Evolutionary conservation across 30 jellyfish, hydroid and myxozoan genomes (phyloP).

Genomic region (Sanderia malayensis): DNA sequence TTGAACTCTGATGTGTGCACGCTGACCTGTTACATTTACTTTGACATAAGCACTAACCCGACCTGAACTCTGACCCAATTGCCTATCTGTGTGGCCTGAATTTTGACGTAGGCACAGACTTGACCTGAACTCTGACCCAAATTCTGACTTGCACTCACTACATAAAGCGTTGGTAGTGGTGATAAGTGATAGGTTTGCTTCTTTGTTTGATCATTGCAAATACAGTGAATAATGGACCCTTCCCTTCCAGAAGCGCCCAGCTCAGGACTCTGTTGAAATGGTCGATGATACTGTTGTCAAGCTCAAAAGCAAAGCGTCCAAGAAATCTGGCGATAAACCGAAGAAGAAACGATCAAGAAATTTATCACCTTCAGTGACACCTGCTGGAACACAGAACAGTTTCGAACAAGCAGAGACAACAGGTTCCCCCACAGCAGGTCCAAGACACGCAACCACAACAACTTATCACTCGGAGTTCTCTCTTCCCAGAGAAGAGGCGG

Average conservation of each 20-base stretch:
- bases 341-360: conserved; percentile 26
- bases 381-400: conserved; percentile 2
- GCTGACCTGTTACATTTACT: too few relatives aligned
- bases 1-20: too few relatives aligned
- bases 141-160: too few relatives aligned
- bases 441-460: too few relatives aligned
- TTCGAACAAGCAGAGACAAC: conserved; percentile 31
- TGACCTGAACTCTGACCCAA: too few relatives aligned
- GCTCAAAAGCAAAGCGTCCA: conserved; percentile 20
- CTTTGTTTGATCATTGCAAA: neutral
- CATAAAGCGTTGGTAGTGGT: too few relatives aligned
- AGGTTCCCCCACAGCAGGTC: conserved; percentile 41
- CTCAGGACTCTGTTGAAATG: conserved; percentile 16
- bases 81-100: too few relatives aligned
- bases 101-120: too few relatives aligned
- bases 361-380: conserved; percentile 7
- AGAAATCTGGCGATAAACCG: conserved; percentile 28
- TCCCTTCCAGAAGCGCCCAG: conserved; percentile 32
- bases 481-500: conserved; percentile 25
- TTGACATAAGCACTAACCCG: too few relatives aligned
- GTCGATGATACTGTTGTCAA: conserved; percentile 24
- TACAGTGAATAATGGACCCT: neutral
- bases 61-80: too few relatives aligned
- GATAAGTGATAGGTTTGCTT: too few relatives aligned
- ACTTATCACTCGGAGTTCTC: conserved; percentile 31